Base-by-base conservation (phyloP, 2,797 vertebrate genomes). In the Paedocypris micromegethes region DNA sequence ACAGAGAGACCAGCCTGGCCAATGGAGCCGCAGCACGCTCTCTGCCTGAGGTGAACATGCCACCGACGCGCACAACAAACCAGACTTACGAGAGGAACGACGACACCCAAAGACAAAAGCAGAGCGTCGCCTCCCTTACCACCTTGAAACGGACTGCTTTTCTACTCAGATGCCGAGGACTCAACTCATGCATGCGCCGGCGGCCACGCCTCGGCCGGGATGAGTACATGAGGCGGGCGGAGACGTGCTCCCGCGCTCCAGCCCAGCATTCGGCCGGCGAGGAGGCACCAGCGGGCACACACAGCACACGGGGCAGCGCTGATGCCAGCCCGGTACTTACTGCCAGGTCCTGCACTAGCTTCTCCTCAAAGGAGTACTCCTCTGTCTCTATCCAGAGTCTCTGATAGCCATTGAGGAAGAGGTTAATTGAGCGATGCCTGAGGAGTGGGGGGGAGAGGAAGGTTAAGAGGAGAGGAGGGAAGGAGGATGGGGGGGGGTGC, bases 401-500 rank as follows among this genome's bases (percentile, higher is more conserved):
- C 94, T 94, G 92, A 97, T 97, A 99, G 91, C 93, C 94, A 91
- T 91, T 92, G 91, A 98, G 92, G 95, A 96, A 99, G 92, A 96
- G 90, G 93, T 99, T 99, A 95, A 99, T 96, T 94, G 93, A 93
- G 89, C 97, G 97, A 93, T 99, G 97, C 96, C 97, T 99, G 83
- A 87, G 87, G 79, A 85, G 74, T 83, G 83, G 91, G 89, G 86
- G 91, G 90, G 93, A 88, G 90, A 91, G 86, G 84, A 85, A 79
- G 84, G 86, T 89, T 84, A 76, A 88, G 88, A 74, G 81, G 86
- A 90, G 71, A 80, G 82, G 85, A 83, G 81, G 88, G 87, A 82
- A 79, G 70, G 61, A 72, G 59, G 73, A 64, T 51, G 70, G 69
- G 75, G 58, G 58, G 62, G 50, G 66, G 44, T 64, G 78, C 73